Conservation (phyloP, 1,140 invertebrate genomes). For the Drosophila lowei region DNA sequence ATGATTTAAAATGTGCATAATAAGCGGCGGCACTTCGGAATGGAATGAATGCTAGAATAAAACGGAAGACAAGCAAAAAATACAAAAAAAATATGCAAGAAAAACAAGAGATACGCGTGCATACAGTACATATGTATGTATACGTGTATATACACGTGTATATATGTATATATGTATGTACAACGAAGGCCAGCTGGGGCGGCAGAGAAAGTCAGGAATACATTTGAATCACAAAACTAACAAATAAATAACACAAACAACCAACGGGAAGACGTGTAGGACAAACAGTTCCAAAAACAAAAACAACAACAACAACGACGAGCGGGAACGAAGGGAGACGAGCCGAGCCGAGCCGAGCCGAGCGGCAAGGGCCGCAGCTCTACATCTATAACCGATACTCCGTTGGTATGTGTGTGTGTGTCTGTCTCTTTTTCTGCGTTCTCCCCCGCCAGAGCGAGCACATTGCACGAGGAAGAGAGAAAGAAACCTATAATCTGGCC, state of each 20-base stretch:
- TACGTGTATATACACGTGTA: too few relatives aligned
- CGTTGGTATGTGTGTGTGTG: too few relatives aligned
- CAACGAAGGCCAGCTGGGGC: conserved; percentile 1
- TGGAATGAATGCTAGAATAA: conserved; percentile 19
- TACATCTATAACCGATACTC: too few relatives aligned
- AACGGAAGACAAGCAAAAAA: conserved; percentile 9
- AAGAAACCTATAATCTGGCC: too few relatives aligned
- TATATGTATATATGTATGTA: conserved; percentile 21
- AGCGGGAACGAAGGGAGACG: too few relatives aligned
- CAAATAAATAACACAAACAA: conserved; percentile 77
- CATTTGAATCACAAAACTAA: conserved; percentile 80
- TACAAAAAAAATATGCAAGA: not conserved
- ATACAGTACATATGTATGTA: not conserved
- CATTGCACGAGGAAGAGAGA: too few relatives aligned
- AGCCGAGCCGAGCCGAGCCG: too few relatives aligned
- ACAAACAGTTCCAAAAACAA: conserved; percentile 56
- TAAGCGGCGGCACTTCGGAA: conserved; percentile 75
- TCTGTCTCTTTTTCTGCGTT: too few relatives aligned
- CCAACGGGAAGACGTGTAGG: conserved; percentile 66
- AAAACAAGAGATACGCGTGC: conserved; percentile 29
- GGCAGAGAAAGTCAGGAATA: conserved; percentile 41
- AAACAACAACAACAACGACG: not conserved
- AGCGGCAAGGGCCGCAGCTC: too few relatives aligned
- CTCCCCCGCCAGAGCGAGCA: too few relatives aligned
- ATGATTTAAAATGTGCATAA: conserved; percentile 82